Conservation (phyloP, 30 jellyfish, hydroid and myxozoan species). For the Haliclystus octoradiatus region DNA sequence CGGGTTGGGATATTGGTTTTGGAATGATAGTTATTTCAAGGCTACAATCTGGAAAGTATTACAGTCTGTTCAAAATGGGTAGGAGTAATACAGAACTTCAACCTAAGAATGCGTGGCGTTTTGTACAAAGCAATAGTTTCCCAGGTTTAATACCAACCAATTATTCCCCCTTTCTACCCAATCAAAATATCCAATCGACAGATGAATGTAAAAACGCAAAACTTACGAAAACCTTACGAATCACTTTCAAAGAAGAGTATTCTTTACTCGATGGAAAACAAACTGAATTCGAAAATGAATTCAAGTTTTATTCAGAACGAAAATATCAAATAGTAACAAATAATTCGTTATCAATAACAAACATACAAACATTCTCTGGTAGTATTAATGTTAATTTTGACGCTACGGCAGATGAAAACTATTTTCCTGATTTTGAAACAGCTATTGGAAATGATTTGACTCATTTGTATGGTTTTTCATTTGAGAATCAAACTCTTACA, state of each 20-base stretch:
- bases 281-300: neutral
- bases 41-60: neutral
- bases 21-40: neutral
- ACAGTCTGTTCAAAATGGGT: neutral
- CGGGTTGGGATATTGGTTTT: neutral
- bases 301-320: neutral
- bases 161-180: too few relatives aligned
- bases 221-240: too few relatives aligned
- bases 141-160: too few relatives aligned
- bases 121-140: too few relatives aligned
- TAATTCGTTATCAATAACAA: neutral
- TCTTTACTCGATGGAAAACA: neutral
- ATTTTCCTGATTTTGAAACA: neutral
- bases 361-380: neutral
- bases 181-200: too few relatives aligned
- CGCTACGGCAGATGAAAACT: neutral
- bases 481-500: neutral
- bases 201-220: neutral
- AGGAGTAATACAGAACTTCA: neutral
- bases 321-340: neutral
- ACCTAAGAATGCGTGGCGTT: too few relatives aligned
- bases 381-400: neutral
- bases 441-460: neutral
- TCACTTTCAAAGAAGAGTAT: neutral
- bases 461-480: neutral